Percentiles rank a stretch among this genome's conserved stretches.
These are phyloP conservation scores for Periplaneta americana DNA, from an alignment of 1,140 invertebrate genomes.

Conservation along the genomic window DNA sequence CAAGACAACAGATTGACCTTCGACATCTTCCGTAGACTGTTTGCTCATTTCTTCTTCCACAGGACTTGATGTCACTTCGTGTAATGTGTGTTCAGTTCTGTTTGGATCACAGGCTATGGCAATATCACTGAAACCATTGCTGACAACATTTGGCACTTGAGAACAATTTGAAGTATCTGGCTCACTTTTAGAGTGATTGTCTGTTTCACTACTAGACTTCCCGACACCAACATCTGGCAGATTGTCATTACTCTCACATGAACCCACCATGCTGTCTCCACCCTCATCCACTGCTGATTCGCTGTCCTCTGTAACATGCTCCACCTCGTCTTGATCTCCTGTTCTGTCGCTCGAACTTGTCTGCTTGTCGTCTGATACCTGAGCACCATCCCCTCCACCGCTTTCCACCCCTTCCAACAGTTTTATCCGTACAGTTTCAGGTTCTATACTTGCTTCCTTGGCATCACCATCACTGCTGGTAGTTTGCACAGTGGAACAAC, in stretches of 20 bases:
- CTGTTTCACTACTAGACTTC: neutral
- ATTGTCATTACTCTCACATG: neutral
- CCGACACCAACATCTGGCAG: conserved; percentile 3
- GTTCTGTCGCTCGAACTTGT: neutral
- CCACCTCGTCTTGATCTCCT: neutral
- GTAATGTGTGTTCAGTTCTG: neutral
- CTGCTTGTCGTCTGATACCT: neutral
- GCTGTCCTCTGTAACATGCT: neutral
- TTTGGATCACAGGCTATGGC: conserved; percentile 1
- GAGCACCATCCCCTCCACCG: neutral
- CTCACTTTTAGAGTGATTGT: neutral
- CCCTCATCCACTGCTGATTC: neutral
- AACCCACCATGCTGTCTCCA: neutral
- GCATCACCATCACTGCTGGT: neutral
- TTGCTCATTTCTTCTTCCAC: conserved; percentile 10
- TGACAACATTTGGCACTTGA: conserved; percentile 7
- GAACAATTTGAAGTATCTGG: neutral
- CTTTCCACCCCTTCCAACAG: neutral
- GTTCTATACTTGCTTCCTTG: neutral
- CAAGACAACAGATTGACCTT: neutral
- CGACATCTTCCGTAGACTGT: neutral
- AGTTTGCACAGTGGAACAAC: neutral
- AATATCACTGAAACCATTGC: neutral
- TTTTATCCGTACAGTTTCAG: neutral
- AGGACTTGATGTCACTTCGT: conserved; percentile 13